Percentiles rank a stretch among this genome's conserved stretches.
These are phyloP conservation scores for Pollimyrus isidori DNA, from an alignment of 2,113 vertebrate genomes.

Conservation along the genomic window DNA sequence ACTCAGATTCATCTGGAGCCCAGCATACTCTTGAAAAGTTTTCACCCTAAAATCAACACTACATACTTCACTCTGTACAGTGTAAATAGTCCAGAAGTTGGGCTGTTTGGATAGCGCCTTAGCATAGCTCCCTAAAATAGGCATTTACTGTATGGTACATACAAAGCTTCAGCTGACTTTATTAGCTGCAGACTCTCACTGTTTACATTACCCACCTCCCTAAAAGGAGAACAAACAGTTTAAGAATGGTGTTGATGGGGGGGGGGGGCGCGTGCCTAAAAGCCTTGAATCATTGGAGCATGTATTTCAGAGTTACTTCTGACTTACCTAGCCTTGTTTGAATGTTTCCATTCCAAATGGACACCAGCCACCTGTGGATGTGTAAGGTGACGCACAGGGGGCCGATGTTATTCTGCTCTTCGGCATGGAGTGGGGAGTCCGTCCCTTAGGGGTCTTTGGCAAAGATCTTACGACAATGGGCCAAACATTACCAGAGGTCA, in stretches of 20 bases:
- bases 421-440: neutral
- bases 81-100: constrained; percentile 21
- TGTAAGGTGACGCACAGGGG: neutral
- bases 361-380: neutral
- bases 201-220: constrained; percentile 46
- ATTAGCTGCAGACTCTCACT: constrained; percentile 44
- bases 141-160: constrained; percentile 46
- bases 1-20: neutral
- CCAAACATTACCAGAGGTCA: neutral
- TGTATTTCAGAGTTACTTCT: neutral
- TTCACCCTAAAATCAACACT: neutral
- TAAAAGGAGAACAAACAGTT: constrained; percentile 29
- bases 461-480: neutral
- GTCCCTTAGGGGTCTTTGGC: neutral
- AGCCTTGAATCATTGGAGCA: constrained; percentile 21
- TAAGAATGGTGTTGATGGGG: neutral
- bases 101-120: constrained; percentile 26
- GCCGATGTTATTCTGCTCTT: neutral
- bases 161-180: constrained; percentile 32
- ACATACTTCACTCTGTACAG: neutral
- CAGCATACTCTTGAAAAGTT: neutral
- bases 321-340: neutral
- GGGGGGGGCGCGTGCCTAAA: constrained; percentile 17
- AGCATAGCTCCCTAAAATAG: constrained; percentile 63
- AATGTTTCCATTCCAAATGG: neutral